These are phyloP conservation scores for Phoenoteleia sp. DNA, from an alignment of 2,888 invertebrate genomes.

Conservation along the genomic window DNA sequence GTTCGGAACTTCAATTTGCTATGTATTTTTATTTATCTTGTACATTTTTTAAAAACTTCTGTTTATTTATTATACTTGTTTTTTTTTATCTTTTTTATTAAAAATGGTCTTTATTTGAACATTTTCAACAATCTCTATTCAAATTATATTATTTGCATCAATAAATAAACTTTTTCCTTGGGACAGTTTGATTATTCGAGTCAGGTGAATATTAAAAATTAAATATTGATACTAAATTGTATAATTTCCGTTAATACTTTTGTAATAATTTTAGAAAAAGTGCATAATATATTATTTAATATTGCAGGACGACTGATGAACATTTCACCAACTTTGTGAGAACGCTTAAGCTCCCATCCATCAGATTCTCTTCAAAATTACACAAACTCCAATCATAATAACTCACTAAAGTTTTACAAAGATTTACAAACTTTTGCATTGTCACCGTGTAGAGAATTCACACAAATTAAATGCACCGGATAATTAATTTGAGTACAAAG, in stretches of 20 bases:
- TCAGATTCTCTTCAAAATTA: conserved; percentile 33
- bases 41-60: no score
- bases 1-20: no score
- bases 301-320: neutral
- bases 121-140: no score
- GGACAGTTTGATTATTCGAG: conserved; percentile 8
- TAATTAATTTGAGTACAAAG: neutral
- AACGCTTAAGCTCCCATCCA: conserved; percentile 20
- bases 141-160: no score
- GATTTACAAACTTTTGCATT: conserved; percentile 22
- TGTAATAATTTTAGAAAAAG: no score
- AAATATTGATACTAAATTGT: neutral
- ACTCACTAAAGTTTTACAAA: conserved; percentile 27
- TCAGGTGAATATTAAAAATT: neutral
- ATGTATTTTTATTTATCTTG: no score
- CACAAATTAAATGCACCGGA: neutral
- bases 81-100: no score
- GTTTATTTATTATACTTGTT: no score
- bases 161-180: no score
- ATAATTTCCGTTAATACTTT: no score
- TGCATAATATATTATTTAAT: no score
- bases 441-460: neutral
- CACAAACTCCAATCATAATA: conserved; percentile 30
- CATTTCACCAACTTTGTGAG: conserved; percentile 5
- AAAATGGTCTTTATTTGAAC: no score